Evolutionary conservation across 2,888 invertebrate genomes (phyloP), one percentile per base, ranked within the genome.

Genomic region (Microctonus brassicae): DNA sequence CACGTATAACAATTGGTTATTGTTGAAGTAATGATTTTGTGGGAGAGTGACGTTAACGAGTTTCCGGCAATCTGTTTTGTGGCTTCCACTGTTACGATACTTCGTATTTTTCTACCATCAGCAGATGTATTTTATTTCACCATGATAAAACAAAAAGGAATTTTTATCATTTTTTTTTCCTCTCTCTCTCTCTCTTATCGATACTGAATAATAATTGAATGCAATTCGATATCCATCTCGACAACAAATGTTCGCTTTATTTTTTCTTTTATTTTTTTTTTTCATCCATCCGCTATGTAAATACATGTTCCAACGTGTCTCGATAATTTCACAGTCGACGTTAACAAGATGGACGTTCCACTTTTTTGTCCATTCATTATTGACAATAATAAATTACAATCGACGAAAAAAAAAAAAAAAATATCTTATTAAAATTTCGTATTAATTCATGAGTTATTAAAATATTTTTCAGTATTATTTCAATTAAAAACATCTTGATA

Each of bases 171-270:
- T 39, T 13, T 39, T 3, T 39, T 39, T 39, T 7, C 1, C n/a
- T n/a, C n/a, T n/a, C n/a, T 39, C n/a, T 57, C 13, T 29, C 26
- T 26, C 26, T 57, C 9, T 24, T 61, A 52, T 64, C 52, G 58
- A 52, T 53, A 53, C 65, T 33, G 53, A 65, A 65, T 64, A 52
- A 73, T 73, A 73, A 73, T 73, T 63, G 73, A 73, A 73, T 69
- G 42, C 58, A 36, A 29, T 39, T 24, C 65, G 33, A 74, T 47
- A 42, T n/a, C 57, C 57, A 57, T 57, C 57, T 2, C 53, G 29
- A 57, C 29, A 57, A 26, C 24, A 29, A 29, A 26, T 57, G 26
- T 57, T 57, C 24, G 7, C 3, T 57, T 29, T 10, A 26, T 57
- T 7, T n/a, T 9, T n/a, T 17, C n/a, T 9, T 55, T n/a, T n/a